phyloP scores from a whole-genome alignment of 2,113 vertebrate species.

The Psilopsiagon aurifrons region DNA sequence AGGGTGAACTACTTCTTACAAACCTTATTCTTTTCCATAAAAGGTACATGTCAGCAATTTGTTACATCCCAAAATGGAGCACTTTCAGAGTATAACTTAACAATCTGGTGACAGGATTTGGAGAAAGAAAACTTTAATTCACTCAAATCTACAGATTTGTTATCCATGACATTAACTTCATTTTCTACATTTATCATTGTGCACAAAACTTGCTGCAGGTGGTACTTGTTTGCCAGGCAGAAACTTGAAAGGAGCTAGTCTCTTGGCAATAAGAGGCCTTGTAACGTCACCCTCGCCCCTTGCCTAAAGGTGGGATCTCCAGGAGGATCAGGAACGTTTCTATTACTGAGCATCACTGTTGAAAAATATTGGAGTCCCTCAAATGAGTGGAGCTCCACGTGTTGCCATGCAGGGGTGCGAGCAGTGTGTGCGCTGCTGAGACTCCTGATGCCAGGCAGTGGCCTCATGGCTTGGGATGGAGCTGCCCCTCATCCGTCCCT shows the following conservation, averaged over 20 bases:
- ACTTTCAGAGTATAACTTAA: not conserved
- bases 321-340: not conserved
- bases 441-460: accelerated
- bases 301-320: not conserved
- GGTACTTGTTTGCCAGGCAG: not conserved
- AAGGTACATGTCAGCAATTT: not conserved
- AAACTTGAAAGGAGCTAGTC: not conserved
- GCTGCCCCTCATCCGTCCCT: not conserved
- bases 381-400: not conserved
- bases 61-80: not conserved
- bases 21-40: not conserved
- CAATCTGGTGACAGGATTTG: not conserved
- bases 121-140: not conserved
- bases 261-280: not conserved
- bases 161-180: not conserved
- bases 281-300: accelerated
- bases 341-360: not conserved
- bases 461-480: accelerated
- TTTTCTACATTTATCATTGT: not conserved
- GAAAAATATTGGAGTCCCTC: not conserved
- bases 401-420: not conserved
- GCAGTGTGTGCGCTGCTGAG: too few relatives aligned
- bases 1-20: not conserved
- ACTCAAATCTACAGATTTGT: not conserved
- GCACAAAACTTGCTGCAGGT: not conserved